These are phyloP conservation scores for Falcunculus frontatus DNA, from an alignment of 2,113 vertebrate species.

Conservation along the genomic window DNA sequence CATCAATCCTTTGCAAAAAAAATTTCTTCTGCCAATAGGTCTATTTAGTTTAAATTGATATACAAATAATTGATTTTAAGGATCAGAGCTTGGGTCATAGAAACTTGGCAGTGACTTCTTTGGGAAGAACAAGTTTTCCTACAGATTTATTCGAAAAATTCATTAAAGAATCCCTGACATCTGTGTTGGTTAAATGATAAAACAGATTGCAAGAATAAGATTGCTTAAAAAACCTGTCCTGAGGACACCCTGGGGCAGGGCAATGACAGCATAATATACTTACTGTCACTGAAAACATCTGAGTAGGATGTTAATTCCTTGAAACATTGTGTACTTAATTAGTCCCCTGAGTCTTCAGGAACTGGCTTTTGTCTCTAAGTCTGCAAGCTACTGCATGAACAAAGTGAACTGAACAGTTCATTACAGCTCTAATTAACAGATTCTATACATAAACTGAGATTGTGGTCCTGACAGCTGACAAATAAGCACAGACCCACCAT, in stretches of 20 bases:
- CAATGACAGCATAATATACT: constrained; percentile 28
- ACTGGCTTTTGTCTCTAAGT: constrained; percentile 17
- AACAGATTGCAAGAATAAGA: background rate
- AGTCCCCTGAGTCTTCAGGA: constrained; percentile 16
- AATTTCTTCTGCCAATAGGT: background rate
- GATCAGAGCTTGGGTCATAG: background rate
- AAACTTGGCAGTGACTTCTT: background rate
- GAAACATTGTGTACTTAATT: constrained; percentile 55
- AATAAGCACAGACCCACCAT: background rate
- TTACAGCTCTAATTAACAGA: constrained; percentile 38
- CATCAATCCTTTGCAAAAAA: background rate
- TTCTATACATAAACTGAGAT: constrained; percentile 9
- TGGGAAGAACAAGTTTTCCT: background rate
- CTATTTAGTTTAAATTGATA: background rate
- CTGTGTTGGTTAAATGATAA: background rate
- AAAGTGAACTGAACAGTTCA: constrained; percentile 18
- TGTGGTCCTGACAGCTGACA: constrained; percentile 30
- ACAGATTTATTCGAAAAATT: background rate
- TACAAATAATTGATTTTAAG: background rate
- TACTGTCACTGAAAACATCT: constrained; percentile 16
- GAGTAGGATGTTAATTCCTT: constrained; percentile 38
- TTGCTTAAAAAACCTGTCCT: background rate
- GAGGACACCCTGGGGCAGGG: background rate
- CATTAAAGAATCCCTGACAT: background rate
- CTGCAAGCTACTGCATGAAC: background rate